phyloP scores from a whole-genome alignment of 2,113 vertebrate genomes.

The Rhinolophus sinicus region DNA sequence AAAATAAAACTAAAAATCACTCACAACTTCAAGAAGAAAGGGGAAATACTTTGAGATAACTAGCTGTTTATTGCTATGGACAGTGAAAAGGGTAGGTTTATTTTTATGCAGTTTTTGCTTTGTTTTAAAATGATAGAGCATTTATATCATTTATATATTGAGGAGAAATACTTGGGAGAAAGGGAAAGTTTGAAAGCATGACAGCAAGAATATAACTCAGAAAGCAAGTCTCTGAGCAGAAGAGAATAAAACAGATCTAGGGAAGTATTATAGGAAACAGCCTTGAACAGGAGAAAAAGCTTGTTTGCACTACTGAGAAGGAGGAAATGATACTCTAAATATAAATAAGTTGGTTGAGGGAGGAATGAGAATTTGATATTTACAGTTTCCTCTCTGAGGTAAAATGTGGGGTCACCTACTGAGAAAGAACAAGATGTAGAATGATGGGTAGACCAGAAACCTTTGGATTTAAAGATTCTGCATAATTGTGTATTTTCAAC shows the following conservation, averaged over 20 bases:
- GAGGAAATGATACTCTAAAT: background rate
- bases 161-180: background rate
- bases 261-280: background rate
- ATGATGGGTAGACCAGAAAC: background rate
- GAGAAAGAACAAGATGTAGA: background rate
- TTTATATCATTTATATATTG: background rate
- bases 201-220: background rate
- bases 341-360: background rate
- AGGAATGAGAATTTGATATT: background rate
- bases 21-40: background rate
- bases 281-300: background rate
- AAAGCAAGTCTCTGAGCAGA: background rate
- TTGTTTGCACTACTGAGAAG: background rate
- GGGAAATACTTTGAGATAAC: background rate
- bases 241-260: background rate
- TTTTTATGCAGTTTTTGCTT: background rate
- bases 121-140: background rate
- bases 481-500: background rate
- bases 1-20: background rate
- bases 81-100: background rate
- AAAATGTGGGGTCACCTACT: background rate
- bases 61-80: background rate
- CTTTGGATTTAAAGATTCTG: constrained; percentile 11
- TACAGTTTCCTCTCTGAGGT: background rate
- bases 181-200: background rate